phyloP scores from a whole-genome alignment of 2,888 invertebrate species.

The Unio delphinus region DNA sequence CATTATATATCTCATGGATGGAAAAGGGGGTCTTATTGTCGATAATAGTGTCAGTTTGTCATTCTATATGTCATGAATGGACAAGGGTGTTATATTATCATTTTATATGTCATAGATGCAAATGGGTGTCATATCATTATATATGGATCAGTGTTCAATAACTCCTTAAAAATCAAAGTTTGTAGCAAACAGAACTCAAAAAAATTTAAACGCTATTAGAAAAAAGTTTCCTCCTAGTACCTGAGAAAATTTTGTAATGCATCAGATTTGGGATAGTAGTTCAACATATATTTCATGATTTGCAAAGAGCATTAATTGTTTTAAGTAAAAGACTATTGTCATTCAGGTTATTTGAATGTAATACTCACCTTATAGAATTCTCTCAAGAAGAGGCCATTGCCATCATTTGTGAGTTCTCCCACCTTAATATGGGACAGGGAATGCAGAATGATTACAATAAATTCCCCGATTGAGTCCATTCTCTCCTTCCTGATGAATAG shows the following conservation, averaged over 20 bases:
- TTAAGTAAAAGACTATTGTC: not conserved
- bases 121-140: no score
- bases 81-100: not conserved
- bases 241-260: not conserved
- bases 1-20: not conserved
- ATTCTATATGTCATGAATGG: not conserved
- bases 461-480: conserved; percentile 68
- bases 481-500: conserved; percentile 66
- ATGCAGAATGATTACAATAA: conserved; percentile 66
- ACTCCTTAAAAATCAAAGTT: no score
- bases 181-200: no score
- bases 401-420: conserved; percentile 64
- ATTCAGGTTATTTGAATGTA: not conserved
- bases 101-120: no score
- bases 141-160: no score
- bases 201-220: no score
- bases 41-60: no score
- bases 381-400: conserved; percentile 62
- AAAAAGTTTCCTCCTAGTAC: not conserved
- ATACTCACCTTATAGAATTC: conserved; percentile 65
- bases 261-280: not conserved
- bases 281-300: not conserved
- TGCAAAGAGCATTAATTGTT: not conserved
- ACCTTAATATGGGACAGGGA: conserved; percentile 66
- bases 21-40: no score